A percentile compares a stretch with the other conserved stretches of the same genome.
These are phyloP conservation scores for Macrophya annulata DNA, from an alignment of 2,888 invertebrate species.

Conservation along the genomic window DNA sequence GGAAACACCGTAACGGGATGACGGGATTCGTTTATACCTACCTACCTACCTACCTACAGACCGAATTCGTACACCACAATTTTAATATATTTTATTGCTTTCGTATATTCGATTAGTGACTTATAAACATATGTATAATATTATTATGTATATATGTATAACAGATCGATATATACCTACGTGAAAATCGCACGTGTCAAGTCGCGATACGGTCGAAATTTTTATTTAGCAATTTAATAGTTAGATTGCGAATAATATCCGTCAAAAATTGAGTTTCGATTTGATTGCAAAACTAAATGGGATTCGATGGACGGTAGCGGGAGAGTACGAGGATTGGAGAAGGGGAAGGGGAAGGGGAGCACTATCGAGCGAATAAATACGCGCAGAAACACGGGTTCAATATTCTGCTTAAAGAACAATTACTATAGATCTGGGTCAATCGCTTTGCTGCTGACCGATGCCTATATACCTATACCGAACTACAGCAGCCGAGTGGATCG, in stretches of 20 bases:
- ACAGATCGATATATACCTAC: background rate
- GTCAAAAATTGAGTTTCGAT: conserved; percentile 43
- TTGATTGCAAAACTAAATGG: conserved; percentile 6
- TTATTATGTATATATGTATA: background rate
- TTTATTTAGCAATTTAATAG: conserved; percentile 1
- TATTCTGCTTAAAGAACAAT: conserved; percentile 51
- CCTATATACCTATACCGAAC: conserved; percentile 17
- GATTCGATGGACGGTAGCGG: background rate
- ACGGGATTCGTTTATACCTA: background rate
- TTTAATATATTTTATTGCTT: background rate
- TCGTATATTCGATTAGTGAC: background rate
- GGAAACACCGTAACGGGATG: background rate
- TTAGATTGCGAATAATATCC: conserved; percentile 31
- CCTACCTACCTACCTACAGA: too few species aligned
- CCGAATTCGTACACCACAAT: too few species aligned
- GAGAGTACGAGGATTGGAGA: too few species aligned
- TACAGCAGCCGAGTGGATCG: conserved; percentile 45
- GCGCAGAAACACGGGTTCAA: conserved; percentile 48
- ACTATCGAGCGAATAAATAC: background rate
- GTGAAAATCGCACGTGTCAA: background rate
- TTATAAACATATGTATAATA: too few species aligned
- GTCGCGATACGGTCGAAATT: conserved; percentile 3
- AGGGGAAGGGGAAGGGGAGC: background rate
- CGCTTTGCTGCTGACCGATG: conserved; percentile 44
- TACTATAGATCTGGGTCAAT: conserved; percentile 52